Percentiles rank a stretch among this genome's conserved stretches.
phyloP scores from a whole-genome alignment of 2,888 invertebrate genomes.

The Sycophila texana region DNA sequence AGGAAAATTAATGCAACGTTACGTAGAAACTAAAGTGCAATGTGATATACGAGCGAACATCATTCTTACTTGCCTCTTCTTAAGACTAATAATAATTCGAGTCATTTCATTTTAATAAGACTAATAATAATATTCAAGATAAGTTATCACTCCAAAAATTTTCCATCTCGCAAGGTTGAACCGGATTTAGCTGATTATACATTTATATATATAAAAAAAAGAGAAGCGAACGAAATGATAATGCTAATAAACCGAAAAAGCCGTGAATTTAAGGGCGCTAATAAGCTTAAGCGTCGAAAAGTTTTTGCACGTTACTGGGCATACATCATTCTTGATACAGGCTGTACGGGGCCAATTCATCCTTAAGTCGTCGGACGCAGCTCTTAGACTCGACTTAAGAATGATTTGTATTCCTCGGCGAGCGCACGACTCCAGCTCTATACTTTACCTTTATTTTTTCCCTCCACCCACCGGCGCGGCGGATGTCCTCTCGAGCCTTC shows the following conservation, averaged over 20 bases:
- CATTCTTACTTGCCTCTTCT: no score
- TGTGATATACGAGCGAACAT: no score
- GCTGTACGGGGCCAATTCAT: conserved; percentile 49
- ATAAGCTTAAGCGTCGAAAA: conserved; percentile 30
- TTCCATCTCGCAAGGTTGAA: not conserved
- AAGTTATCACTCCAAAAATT: no score
- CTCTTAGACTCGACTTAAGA: conserved; percentile 55
- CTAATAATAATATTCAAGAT: not conserved
- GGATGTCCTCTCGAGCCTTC: conserved; percentile 46
- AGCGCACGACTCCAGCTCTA: conserved; percentile 32
- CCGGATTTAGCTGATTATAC: not conserved
- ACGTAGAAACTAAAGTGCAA: no score
- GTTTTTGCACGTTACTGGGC: conserved; percentile 29
- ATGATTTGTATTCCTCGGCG: conserved; percentile 59
- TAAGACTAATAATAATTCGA: no score
- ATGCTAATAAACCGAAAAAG: conserved; percentile 30
- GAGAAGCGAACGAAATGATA: conserved; percentile 10
- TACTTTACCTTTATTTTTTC: conserved; percentile 43
- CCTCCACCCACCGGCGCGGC: conserved; percentile 18
- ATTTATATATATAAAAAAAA: conserved; percentile 10
- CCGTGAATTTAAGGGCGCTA: conserved; percentile 6
- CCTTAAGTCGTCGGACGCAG: conserved; percentile 42
- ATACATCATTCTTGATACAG: conserved; percentile 46
- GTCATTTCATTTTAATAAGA: no score
- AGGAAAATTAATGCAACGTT: no score